Evolutionary conservation across 2,888 invertebrate genomes (phyloP).

Genomic region (Hydraecia micacea): DNA sequence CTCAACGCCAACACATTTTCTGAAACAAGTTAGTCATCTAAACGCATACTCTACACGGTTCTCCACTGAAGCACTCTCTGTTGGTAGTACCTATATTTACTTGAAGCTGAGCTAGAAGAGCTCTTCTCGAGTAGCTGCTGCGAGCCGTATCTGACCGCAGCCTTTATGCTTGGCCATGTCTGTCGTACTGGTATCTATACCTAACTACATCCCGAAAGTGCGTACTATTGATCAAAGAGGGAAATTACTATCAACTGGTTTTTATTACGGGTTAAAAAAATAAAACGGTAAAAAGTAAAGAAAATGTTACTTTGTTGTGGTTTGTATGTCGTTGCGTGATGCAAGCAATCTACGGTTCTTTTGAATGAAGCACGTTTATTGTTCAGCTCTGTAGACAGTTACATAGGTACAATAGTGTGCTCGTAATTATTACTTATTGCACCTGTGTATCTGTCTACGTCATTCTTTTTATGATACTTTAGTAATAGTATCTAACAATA

Average conservation of each 20-base stretch:
- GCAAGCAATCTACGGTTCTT: conserved; percentile 14
- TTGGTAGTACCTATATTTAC: conserved; percentile 33
- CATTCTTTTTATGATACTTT: neutral
- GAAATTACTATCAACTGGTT: neutral
- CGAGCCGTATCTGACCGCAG: conserved; percentile 9
- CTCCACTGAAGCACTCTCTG: conserved; percentile 34
- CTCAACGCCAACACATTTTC: neutral
- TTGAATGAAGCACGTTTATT: conserved; percentile 9
- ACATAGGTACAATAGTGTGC: neutral
- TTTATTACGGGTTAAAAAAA: neutral
- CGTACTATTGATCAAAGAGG: neutral
- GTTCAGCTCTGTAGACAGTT: neutral
- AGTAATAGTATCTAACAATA: neutral
- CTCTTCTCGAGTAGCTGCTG: conserved; percentile 20
- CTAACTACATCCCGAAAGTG: neutral
- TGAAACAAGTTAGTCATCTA: conserved; percentile 2
- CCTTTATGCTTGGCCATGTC: neutral
- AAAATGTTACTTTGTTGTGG: neutral
- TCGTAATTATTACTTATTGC: neutral
- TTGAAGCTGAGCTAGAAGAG: conserved; percentile 27
- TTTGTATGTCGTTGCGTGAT: conserved; percentile 22
- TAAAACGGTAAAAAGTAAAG: neutral
- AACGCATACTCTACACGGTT: neutral
- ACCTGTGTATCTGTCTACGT: neutral
- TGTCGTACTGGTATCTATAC: neutral